A percentile compares a stretch with the other conserved stretches of the same genome.
Evolutionary conservation across 2,797 vertebrate genomes (phyloP).

Genomic region (Parauchenoglanis ngamensis): DNA sequence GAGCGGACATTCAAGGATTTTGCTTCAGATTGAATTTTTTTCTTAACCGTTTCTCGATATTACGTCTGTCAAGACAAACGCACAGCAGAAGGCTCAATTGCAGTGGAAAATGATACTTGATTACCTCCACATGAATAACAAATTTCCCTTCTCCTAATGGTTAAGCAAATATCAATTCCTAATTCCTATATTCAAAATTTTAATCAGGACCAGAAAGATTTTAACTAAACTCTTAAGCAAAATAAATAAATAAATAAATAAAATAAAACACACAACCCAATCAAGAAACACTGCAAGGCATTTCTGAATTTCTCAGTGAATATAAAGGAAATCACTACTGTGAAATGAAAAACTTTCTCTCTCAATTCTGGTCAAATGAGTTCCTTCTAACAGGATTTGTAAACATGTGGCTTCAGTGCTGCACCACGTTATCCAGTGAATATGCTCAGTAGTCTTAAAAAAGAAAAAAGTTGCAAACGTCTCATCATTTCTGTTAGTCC

Average conservation of each 20-base stretch:
- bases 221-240: neutral
- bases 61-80: neutral
- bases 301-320: neutral
- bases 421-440: neutral
- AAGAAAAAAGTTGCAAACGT: conserved; percentile 2
- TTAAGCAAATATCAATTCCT: neutral
- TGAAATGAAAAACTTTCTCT: neutral
- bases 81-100: neutral
- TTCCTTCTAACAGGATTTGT: neutral
- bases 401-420: neutral
- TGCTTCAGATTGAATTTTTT: neutral
- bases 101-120: neutral
- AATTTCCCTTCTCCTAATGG: too few species aligned
- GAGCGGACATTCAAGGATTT: neutral
- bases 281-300: neutral
- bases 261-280: neutral
- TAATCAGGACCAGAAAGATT: neutral
- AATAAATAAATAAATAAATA: neutral
- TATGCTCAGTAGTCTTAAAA: conserved; percentile 59
- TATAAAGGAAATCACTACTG: neutral
- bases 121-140: neutral
- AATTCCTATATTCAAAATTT: neutral
- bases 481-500: conserved; percentile 20
- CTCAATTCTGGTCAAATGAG: neutral
- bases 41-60: neutral